Percentiles rank a stretch among this genome's conserved stretches.
phyloP scores from a whole-genome alignment of 37 sponge, comb jelly and placozoan species.

The Lycopodina hypogea region DNA sequence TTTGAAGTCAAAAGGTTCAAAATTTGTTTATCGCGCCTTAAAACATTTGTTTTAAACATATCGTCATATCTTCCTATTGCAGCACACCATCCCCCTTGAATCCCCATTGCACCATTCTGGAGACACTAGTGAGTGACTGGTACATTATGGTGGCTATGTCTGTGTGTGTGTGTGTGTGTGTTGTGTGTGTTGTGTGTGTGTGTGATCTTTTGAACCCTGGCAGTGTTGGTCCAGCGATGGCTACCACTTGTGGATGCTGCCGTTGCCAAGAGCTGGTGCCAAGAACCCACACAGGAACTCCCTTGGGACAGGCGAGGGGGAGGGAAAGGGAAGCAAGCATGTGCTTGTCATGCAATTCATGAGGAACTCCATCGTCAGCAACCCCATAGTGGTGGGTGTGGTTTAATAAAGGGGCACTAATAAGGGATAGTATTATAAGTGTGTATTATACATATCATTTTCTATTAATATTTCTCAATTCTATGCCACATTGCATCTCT shows the following conservation, averaged over 20 bases:
- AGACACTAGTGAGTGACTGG: conserved; percentile 36
- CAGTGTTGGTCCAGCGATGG: conserved; percentile 75
- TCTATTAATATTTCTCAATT: background rate
- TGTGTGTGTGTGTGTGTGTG: too few species aligned
- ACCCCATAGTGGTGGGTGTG: conserved; percentile 68
- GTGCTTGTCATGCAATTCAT: conserved; percentile 64
- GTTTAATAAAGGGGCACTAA: background rate
- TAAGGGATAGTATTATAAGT: too few species aligned
- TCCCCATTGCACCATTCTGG: conserved; percentile 48
- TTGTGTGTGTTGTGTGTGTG: conserved; percentile 56
- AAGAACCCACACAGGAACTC: background rate
- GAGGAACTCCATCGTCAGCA: conserved; percentile 69
- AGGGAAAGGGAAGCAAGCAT: background rate
- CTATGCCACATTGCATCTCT: background rate
- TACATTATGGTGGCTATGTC: too few species aligned
- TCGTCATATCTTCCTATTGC: background rate
- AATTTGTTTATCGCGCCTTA: too few species aligned
- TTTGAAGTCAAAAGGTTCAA: too few species aligned
- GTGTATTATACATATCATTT: background rate
- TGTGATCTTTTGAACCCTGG: conserved; percentile 10
- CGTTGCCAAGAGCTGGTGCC: conserved; percentile 3
- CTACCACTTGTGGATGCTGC: conserved; percentile 74
- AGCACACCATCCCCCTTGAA: conserved; percentile 60
- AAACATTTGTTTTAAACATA: too few species aligned
- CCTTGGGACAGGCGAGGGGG: background rate